Evolutionary conservation across 2,797 vertebrate genomes (phyloP).

Genomic region (Oceanodroma leucorhoa): DNA sequence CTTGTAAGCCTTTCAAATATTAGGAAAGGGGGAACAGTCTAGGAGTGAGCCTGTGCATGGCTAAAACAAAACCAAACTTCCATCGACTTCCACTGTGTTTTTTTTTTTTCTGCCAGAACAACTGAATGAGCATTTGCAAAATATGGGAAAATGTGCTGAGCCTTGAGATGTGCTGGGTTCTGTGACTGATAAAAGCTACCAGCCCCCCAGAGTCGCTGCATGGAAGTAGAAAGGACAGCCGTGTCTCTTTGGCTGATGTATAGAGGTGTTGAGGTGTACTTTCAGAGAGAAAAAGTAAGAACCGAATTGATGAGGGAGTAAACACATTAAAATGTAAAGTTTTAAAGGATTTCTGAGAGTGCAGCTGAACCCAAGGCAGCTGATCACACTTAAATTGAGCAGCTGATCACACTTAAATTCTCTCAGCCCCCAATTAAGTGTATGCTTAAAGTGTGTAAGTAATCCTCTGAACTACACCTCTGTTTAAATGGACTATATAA

Average conservation of each 20-base stretch:
- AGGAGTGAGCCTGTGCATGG: neutral
- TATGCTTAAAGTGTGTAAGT: neutral
- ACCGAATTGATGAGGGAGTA: neutral
- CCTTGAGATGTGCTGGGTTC: neutral
- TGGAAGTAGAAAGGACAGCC: neutral
- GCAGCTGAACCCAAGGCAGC: neutral
- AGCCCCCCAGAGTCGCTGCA: rapidly evolving
- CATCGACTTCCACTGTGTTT: neutral
- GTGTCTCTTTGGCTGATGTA: neutral
- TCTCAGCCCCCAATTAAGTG: neutral
- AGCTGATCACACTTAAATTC: neutral
- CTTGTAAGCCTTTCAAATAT: neutral
- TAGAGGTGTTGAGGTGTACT: neutral
- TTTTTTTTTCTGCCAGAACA: neutral
- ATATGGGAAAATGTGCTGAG: neutral
- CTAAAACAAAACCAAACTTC: neutral
- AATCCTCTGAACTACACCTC: neutral
- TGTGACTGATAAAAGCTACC: neutral
- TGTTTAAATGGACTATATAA: neutral
- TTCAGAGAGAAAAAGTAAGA: neutral
- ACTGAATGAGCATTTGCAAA: neutral
- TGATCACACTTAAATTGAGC: neutral
- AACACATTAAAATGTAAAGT: neutral
- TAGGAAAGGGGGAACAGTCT: neutral
- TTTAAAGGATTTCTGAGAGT: neutral